These are phyloP conservation scores for Herpailurus yagouaroundi DNA, from an alignment of 2,113 vertebrate genomes.

Conservation along the genomic window DNA sequence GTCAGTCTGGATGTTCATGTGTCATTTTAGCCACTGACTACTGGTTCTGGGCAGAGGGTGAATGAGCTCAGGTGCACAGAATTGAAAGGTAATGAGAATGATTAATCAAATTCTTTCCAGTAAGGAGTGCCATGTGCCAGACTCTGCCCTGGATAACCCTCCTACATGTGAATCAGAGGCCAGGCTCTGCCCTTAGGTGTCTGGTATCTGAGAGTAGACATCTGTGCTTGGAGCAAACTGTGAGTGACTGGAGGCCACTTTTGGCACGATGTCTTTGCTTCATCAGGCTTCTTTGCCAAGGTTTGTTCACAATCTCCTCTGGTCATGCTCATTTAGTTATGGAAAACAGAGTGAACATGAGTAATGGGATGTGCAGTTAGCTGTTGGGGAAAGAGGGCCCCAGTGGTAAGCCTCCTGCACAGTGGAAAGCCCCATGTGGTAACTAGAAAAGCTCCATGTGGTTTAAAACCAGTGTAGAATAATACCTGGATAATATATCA, in stretches of 20 bases:
- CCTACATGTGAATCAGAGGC: conserved; percentile 56
- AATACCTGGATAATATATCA: background rate
- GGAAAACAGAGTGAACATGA: conserved; percentile 70
- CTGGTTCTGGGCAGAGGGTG: conserved; percentile 61
- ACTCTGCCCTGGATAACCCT: conserved; percentile 70
- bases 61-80: conserved; percentile 79
- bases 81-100: conserved; percentile 81
- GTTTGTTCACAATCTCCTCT: conserved; percentile 56
- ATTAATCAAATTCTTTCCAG: conserved; percentile 82
- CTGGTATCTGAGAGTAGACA: conserved; percentile 68
- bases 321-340: conserved; percentile 77
- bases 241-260: conserved; percentile 10
- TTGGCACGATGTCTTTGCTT: conserved; percentile 60
- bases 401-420: background rate
- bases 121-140: conserved; percentile 61
- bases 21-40: conserved; percentile 34
- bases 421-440: background rate
- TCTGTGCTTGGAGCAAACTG: conserved; percentile 65
- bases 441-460: background rate
- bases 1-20: background rate
- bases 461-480: background rate
- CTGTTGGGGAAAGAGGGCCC: background rate
- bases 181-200: conserved; percentile 67
- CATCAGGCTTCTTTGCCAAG: conserved; percentile 67
- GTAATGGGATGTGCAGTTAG: conserved; percentile 67